Evolutionary conservation across 2,888 invertebrate species (phyloP), one percentile per base, ranked within the genome.

Genomic region (Orthosia gothica): DNA sequence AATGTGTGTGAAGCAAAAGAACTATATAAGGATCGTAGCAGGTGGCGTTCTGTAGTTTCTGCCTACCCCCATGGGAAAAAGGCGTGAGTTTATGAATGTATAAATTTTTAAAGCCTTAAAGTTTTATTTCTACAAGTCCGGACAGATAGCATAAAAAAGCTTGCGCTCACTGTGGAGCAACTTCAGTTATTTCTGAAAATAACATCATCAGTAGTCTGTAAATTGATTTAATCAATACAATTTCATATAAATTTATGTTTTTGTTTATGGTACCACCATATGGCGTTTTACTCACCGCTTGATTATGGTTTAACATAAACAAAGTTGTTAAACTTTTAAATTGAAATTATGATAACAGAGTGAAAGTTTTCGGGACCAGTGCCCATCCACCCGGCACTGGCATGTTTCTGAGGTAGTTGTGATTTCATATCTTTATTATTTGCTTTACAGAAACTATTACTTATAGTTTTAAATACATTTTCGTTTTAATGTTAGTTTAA

Each of bases 261-360:
- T 72, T 77, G 66, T 52, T 75, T 76, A 70, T 73, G 66, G 74
- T 73, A 47, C 74, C 64, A 71, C 50, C 83, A 79, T 84, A 78
- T 73, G 74, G 74, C 74, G 71, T 70, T 84, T 84, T 85, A 81
- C 82, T 84, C 79, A 88, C 71, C 87, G 86, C 84, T 87, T 86
- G 83, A 87, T 91, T 89, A 87, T 66, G 81, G 82, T 81, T 78
- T 75, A 90, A 90, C 86, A 85, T 89, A 90, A 91, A 91, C 90
- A 92, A 89, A 89, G 89, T 89, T 89, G 82, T 82, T 77, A 85
- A 93, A 93, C 91, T 94, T 93, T 92, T 91, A 92, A 93, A 93
- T 94, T 92, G 90, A 91, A 93, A 93, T 93, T 92, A 93, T 92
- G 91, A 92, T 91, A 90, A 89, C 88, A 90, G 86, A 86, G 83